These are phyloP conservation scores for Pteronura brasiliensis DNA, from an alignment of 2,113 vertebrate genomes.

Conservation along the genomic window DNA sequence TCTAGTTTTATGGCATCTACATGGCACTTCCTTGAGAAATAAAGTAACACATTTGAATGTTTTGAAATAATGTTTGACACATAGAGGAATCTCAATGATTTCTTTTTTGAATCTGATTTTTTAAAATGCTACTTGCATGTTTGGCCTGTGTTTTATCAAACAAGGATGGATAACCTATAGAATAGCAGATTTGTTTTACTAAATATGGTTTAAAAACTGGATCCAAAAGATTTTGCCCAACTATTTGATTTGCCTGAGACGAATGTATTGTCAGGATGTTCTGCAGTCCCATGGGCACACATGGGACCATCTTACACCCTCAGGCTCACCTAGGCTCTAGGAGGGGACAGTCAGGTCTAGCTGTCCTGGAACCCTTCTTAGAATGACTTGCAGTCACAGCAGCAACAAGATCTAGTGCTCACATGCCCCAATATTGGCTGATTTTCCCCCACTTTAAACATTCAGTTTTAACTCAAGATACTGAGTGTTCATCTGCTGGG, in stretches of 20 bases:
- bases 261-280: neutral
- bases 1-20: neutral
- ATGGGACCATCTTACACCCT: neutral
- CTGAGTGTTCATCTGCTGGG: neutral
- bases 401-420: neutral
- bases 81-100: neutral
- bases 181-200: neutral
- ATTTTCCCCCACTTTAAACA: neutral
- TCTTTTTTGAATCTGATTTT: neutral
- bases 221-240: neutral
- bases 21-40: neutral
- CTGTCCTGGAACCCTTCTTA: neutral
- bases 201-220: neutral
- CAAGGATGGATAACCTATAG: neutral
- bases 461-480: neutral
- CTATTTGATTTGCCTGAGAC: neutral
- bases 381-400: neutral
- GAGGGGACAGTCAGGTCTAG: neutral
- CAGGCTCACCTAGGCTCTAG: rapidly evolving
- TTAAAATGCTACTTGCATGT: too few relatives aligned
- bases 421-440: neutral
- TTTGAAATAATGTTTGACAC: neutral
- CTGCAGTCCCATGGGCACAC: rapidly evolving
- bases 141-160: neutral
- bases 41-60: neutral